Conservation (phyloP, 2,888 invertebrate species). For the Xylocampa areola region DNA sequence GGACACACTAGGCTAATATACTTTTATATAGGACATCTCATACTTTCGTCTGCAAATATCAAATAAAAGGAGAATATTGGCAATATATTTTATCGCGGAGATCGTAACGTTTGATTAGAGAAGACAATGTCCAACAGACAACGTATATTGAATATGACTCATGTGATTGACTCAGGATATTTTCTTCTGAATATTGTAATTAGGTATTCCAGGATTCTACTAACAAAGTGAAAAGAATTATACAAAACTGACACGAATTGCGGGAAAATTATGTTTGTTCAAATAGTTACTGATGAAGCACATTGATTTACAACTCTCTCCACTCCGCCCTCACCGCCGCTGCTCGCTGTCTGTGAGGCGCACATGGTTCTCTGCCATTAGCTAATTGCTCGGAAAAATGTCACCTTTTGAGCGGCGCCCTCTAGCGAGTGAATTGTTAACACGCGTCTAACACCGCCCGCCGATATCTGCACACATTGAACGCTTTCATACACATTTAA, state of each 20-base stretch:
- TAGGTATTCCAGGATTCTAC: too few species aligned
- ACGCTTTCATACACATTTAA: conserved; percentile 14
- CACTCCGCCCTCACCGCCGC: conserved; percentile 9
- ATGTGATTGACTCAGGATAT: background rate
- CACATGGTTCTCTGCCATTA: conserved; percentile 55
- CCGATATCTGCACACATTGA: conserved; percentile 3
- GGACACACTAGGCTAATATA: conserved; percentile 15
- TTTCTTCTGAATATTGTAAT: too few species aligned
- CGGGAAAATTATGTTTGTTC: too few species aligned
- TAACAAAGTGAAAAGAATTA: too few species aligned
- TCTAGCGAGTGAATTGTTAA: conserved; percentile 24
- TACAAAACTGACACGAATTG: too few species aligned
- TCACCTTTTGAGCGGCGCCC: conserved; percentile 52
- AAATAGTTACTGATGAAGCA: too few species aligned
- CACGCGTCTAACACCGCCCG: conserved; percentile 4
- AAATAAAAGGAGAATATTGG: conserved; percentile 13
- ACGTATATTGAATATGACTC: background rate
- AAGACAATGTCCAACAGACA: background rate
- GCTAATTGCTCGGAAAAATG: conserved; percentile 70
- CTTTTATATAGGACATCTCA: conserved; percentile 21
- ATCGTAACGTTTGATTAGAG: conserved; percentile 13
- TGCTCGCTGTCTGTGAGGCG: conserved; percentile 21
- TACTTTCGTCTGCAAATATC: conserved; percentile 4
- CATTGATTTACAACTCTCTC: background rate
- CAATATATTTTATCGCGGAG: background rate